Evolutionary conservation across 2,113 vertebrate species (phyloP), one percentile per base, ranked within the genome.

Genomic region (Tricholaema leucomelas): DNA sequence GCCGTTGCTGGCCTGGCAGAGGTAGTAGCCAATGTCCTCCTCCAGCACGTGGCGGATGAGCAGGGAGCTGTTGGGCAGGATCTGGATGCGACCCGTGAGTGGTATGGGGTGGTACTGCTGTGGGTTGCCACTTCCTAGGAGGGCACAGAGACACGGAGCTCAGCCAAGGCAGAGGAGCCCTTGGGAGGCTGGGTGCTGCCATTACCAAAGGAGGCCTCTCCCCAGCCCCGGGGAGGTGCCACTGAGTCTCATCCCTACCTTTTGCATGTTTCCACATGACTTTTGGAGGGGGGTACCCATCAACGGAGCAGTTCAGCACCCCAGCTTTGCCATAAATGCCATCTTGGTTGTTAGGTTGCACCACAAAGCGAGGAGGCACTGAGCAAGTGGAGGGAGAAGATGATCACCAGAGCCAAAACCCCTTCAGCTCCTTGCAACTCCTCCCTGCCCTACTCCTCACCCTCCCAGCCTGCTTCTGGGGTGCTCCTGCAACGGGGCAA

Each of bases 191-290:
- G 0, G 0, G 48, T 15, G 42, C 20, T 3, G 66, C 67, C 4
- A 0, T 10, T 10, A 44, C 44, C 3, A 0, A 6, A 18, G 5
- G 8, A 12, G 59, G 38, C 24, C 48, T 2, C 5, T 36, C 28
- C 17, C 31, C 12, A 50, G 48, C 72, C 3, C 3, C 9, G 23
- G 4, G 1, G 23, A 8, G 10, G 6, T 12, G 0, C 17, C 4
- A 36, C 31, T 0, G 1, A 9, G 24, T 18, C 30, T 38, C 75
- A 8, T 21, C 14, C 96, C 33, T 93, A 98, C 98, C 98, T 98
- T 99, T 99, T 36, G 99, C 99, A 1, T 99, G 99, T 50, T 99
- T 99, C 99, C 99, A 99, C 98, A 99, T 99, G 96, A 99, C 99
- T 95, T 99, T 99, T 1, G 99, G 99, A 27, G 99, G 99, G 4